Evolutionary conservation across 2,888 invertebrate genomes (phyloP), one percentile per base, ranked within the genome.

Genomic region (Acanthosepion esculentum): DNA sequence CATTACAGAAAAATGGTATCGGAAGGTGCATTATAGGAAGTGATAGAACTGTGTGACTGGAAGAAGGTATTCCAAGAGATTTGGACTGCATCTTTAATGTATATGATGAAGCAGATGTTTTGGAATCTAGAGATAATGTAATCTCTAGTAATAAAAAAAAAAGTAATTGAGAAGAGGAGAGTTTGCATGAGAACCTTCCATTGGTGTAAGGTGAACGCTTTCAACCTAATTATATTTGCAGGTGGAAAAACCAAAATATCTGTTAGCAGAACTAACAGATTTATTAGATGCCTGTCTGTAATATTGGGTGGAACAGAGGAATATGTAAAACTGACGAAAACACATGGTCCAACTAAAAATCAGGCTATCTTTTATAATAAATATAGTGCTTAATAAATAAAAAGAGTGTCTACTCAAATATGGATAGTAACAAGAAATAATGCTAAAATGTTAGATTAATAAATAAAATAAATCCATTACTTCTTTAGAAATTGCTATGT

Each of bases 181-280:
- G 78, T 33, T 33, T 33, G n/a, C 78, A 78, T 33, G 78, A 78
- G 15, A 33, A n/a, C n/a, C n/a, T 78, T 15, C 33, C n/a, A 78
- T 78, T 78, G n/a, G n/a, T 33, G 12, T 78, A 33, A 78, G 78
- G 41, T 4, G 12, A n/a, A 78, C n/a, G n/a, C 78, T 78, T 78
- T 78, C 78, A 78, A 78, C 78, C 33, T 78, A 78, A n/a, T 78
- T 78, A 78, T 78, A 78, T 33, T 78, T 78, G n/a, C 78, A 78
- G 78, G 78, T 78, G 78, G n/a, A 78, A 78, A 78, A 78, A 59
- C 23, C 59, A 59, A 59, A 59, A 78, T n/a, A 23, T 64, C 29
- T 78, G 29, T 78, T 29, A 78, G 78, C 78, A 78, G 78, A 78
- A 78, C 78, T 18, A 78, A 78, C 78, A 78, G n/a, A 78, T 78